Conservation (phyloP, 2,888 invertebrate genomes). For the Mythimna ferrago region DNA sequence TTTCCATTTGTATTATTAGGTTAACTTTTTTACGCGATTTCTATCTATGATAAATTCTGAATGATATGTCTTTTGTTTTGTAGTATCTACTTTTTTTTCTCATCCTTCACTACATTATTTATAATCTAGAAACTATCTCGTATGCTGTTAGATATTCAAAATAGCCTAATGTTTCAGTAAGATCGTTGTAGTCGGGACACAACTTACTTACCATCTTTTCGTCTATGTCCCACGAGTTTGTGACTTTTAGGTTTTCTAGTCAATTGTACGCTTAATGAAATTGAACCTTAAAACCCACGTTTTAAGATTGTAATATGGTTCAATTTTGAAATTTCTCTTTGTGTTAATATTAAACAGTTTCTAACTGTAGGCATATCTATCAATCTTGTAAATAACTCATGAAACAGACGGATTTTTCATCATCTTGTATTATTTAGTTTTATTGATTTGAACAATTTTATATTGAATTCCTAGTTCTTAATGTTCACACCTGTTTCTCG, state of each 20-base stretch:
- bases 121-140: constrained; percentile 54
- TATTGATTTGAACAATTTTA: neutral
- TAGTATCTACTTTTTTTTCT: constrained; percentile 7
- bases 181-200: constrained; percentile 40
- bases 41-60: constrained; percentile 12
- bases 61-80: constrained; percentile 20
- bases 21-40: constrained; percentile 42
- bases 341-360: neutral
- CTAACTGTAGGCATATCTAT: neutral
- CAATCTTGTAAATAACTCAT: neutral
- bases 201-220: constrained; percentile 23
- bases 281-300: too few species aligned
- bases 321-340: too few species aligned
- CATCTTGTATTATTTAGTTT: neutral
- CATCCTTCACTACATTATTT: constrained; percentile 53
- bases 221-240: constrained; percentile 17
- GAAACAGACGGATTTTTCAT: too few species aligned
- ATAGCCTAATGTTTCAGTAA: constrained; percentile 50
- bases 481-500: neutral
- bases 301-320: too few species aligned
- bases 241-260: constrained; percentile 44
- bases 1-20: constrained; percentile 49
- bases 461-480: neutral
- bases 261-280: constrained; percentile 5
- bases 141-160: constrained; percentile 58